Conservation (phyloP, 1,140 invertebrate species). For the Leptestheria dahalacensis region DNA sequence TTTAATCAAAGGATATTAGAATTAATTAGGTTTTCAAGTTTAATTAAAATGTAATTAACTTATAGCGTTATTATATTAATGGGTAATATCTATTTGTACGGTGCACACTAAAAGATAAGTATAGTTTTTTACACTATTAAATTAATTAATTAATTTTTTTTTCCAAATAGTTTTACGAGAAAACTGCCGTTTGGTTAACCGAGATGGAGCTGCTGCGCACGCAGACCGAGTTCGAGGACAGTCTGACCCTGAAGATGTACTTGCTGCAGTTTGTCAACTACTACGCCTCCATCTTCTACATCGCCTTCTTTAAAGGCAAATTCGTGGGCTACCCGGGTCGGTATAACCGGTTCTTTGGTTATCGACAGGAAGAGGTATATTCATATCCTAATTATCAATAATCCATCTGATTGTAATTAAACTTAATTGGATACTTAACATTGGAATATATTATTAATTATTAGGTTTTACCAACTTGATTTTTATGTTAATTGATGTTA, state of each 20-base stretch:
- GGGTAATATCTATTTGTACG: no score
- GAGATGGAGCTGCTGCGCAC: slow-evolving; percentile 87
- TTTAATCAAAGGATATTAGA: no score
- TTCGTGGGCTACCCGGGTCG: slow-evolving; percentile 67
- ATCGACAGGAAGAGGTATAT: slow-evolving; percentile 65
- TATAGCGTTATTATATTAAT: no score
- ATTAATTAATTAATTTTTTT: background rate
- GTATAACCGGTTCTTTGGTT: slow-evolving; percentile 57
- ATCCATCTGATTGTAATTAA: background rate
- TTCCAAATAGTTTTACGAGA: slow-evolving; percentile 57
- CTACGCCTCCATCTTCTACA: slow-evolving; percentile 96
- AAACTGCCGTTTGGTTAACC: slow-evolving; percentile 78
- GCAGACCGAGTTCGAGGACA: slow-evolving; percentile 95
- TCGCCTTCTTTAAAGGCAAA: slow-evolving; percentile 94
- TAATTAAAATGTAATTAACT: no score
- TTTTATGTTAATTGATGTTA: no score
- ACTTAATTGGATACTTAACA: no score
- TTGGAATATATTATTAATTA: no score
- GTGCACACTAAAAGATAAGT: no score
- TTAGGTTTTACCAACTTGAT: no score
- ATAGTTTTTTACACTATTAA: no score
- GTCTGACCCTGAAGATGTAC: slow-evolving; percentile 91
- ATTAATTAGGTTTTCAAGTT: no score
- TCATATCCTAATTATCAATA: background rate
- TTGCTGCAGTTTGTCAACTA: slow-evolving; percentile 96